Conservation (phyloP, 2,113 vertebrate species). For the Argyrosomus japonicus region DNA sequence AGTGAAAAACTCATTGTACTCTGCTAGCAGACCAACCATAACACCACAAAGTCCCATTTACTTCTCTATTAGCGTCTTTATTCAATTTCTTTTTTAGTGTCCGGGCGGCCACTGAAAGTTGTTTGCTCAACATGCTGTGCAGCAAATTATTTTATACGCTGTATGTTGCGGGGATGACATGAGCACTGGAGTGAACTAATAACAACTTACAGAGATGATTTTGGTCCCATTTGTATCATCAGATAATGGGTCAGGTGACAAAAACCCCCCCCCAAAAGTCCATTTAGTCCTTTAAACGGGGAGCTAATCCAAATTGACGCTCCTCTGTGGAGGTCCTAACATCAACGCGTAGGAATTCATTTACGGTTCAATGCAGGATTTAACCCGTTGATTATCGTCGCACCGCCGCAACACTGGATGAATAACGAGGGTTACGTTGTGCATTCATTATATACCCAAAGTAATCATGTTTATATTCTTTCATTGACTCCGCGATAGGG, state of each 20-base stretch:
- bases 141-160: not conserved
- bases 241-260: not conserved
- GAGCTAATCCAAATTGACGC: not conserved
- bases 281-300: not conserved
- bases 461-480: constrained; percentile 27
- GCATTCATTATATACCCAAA: constrained; percentile 2
- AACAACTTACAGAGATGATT: constrained; percentile 4
- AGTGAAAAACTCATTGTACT: not conserved
- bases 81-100: not conserved
- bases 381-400: constrained; percentile 9
- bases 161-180: not conserved
- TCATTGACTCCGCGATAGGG: not conserved
- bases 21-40: not conserved
- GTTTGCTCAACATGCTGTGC: not conserved
- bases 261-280: not conserved
- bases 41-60: constrained; percentile 7
- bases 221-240: not conserved
- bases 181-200: not conserved
- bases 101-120: not conserved
- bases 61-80: not conserved
- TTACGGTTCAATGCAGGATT: constrained; percentile 27
- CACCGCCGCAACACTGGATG: not conserved
- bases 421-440: not conserved
- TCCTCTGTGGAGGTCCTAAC: constrained; percentile 9
- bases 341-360: constrained; percentile 14